phyloP scores from a whole-genome alignment of 1,140 invertebrate species.

The Aradophagus sp. region DNA sequence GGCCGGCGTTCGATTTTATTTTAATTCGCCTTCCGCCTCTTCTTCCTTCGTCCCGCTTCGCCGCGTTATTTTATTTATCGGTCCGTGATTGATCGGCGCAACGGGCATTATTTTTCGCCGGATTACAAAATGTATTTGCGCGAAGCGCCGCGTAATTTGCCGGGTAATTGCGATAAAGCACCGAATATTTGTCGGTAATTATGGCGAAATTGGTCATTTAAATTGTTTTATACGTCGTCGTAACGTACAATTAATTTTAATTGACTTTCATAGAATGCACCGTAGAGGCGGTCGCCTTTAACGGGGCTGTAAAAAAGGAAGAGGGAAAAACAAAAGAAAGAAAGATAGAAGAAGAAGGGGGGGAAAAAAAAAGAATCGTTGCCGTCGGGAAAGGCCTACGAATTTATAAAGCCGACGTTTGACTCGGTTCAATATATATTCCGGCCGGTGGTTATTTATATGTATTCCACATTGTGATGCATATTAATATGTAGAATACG shows the following conservation, averaged over 20 bases:
- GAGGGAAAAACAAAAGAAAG: too few species aligned
- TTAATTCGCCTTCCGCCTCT: too few species aligned
- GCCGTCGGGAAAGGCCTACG: slow-evolving; percentile 8
- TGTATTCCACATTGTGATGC: slow-evolving; percentile 30
- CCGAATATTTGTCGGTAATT: slow-evolving; percentile 27
- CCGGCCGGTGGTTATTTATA: slow-evolving; percentile 17
- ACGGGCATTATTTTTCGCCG: slow-evolving; percentile 7
- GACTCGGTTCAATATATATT: slow-evolving; percentile 28
- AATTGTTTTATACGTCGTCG: slow-evolving; percentile 27
- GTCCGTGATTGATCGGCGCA: too few species aligned
- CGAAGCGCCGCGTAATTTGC: too few species aligned
- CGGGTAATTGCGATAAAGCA: too few species aligned
- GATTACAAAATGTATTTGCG: slow-evolving; percentile 18
- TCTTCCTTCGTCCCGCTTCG: too few species aligned
- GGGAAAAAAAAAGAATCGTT: slow-evolving; percentile 23
- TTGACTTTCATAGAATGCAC: slow-evolving; percentile 19
- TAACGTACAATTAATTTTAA: slow-evolving; percentile 36
- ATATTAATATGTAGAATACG: slow-evolving; percentile 38
- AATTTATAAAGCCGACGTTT: slow-evolving; percentile 12
- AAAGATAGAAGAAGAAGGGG: too few species aligned
- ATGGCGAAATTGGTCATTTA: slow-evolving; percentile 31
- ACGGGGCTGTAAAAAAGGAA: slow-evolving; percentile 30
- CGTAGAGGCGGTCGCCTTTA: neutral
- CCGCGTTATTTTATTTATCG: too few species aligned
- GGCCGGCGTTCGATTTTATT: slow-evolving; percentile 6